Evolutionary conservation across 1,140 invertebrate species (phyloP), one percentile per base, ranked within the genome.

Genomic region (Chlorops oryzae): DNA sequence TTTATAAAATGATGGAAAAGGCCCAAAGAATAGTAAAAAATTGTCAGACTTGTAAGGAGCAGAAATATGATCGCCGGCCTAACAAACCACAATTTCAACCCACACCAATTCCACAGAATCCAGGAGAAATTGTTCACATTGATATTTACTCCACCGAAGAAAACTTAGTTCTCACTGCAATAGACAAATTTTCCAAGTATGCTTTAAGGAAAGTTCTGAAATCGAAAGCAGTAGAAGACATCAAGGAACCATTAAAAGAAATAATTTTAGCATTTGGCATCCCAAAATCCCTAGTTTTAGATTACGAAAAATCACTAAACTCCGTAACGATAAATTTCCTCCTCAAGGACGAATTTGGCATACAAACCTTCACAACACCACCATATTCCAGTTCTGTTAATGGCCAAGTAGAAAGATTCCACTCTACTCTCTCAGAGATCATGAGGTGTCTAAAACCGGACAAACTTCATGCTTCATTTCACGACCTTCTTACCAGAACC

Each of bases 371-470:
- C 20, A 24, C 9, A 24, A 45, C 50, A 39, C 50, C 54, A 12
- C 46, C 47, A 17, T 46, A 52, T 22, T 23, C 25, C 7, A 52
- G 45, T 18, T 24, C 5, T 7, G 37, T 23, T 6, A 58, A 58
- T n/a, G 52, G 56, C 10, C 52, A 52, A 25, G 28, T 58, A 32
- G 52, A 58, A 52, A 24, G 56, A 1, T 51, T 52, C 24, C 56
- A 58, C 35, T 55, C 52, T 12, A 58, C 56, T 7, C 18, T 58
- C 10, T 24, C 41, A 17, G 56, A 54, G 50, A 51, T 54, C 15
- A 50, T 54, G 40, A 40, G 49, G 23, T 48, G 48, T 21, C 22
- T 51, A 5, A 39, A 47, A 39, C 43, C 21, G 15, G 48, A 57
- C 9, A 12, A 35, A 15, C 38, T 9, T 2, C 32, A 45, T 13